Evolutionary conservation across 2,113 vertebrate species (phyloP).

Genomic region (Hirundichthys speculiger): DNA sequence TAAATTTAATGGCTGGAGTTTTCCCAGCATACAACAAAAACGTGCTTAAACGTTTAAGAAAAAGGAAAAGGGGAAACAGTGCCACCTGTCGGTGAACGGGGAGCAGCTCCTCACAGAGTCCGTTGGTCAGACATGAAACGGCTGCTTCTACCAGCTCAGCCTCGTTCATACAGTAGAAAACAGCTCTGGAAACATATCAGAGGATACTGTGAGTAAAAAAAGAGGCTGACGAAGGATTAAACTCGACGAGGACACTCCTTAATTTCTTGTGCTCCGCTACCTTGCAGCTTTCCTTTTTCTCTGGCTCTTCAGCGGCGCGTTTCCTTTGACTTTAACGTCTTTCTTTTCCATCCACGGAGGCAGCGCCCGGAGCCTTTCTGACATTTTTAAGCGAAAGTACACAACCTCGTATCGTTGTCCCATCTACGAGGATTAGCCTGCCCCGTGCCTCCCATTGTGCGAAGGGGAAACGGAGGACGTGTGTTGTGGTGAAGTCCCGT

Average conservation of each 20-base stretch:
- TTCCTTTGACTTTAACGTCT: slow-evolving; percentile 16
- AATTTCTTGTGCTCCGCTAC: slow-evolving; percentile 17
- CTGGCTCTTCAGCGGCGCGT: slow-evolving; percentile 28
- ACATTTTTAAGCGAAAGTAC: slow-evolving; percentile 34
- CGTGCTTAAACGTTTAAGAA: background rate
- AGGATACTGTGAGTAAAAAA: background rate
- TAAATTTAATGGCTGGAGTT: too few species aligned
- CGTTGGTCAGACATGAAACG: slow-evolving; percentile 23
- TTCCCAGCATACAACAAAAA: background rate
- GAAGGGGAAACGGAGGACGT: background rate
- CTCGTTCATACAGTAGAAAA: slow-evolving; percentile 79
- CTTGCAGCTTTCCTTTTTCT: slow-evolving; percentile 40
- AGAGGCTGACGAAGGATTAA: too few species aligned
- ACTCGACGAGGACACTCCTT: too few species aligned
- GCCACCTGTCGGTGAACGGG: slow-evolving; percentile 46
- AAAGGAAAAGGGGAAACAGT: background rate
- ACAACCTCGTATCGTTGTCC: accelerated
- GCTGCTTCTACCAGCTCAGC: slow-evolving; percentile 74
- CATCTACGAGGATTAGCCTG: too few species aligned
- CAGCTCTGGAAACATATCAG: slow-evolving; percentile 45
- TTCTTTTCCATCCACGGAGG: slow-evolving; percentile 76
- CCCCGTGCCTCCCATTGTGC: accelerated
- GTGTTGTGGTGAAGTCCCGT: background rate
- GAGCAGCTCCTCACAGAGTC: background rate
- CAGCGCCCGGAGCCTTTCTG: slow-evolving; percentile 56